phyloP scores from a whole-genome alignment of 1,140 invertebrate genomes.

The Drosophila nikananu region DNA sequence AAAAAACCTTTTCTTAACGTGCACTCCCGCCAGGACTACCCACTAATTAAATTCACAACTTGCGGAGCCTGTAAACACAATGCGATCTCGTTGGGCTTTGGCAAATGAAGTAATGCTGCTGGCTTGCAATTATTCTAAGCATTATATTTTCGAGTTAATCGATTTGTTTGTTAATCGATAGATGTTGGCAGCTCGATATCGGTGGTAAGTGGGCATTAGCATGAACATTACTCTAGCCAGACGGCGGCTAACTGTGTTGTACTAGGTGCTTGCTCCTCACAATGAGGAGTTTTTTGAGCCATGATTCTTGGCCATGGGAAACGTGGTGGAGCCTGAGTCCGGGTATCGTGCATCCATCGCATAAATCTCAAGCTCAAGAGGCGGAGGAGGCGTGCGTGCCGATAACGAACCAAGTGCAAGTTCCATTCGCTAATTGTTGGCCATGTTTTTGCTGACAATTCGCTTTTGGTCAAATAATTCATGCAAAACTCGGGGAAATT shows the following conservation, averaged over 20 bases:
- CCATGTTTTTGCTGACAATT: slow-evolving; percentile 76
- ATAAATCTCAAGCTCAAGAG: slow-evolving; percentile 67
- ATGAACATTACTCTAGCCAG: slow-evolving; percentile 6
- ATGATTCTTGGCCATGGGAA: background rate
- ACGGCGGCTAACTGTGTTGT: slow-evolving; percentile 3
- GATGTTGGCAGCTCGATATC: slow-evolving; percentile 31
- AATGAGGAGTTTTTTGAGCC: background rate
- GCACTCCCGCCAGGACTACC: background rate
- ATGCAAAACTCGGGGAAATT: slow-evolving; percentile 59
- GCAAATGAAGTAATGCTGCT: background rate
- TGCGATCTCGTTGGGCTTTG: background rate
- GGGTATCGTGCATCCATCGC: slow-evolving; percentile 53
- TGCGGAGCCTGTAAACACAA: slow-evolving; percentile 3
- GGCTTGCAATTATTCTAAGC: background rate
- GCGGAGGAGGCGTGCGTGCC: slow-evolving; percentile 59
- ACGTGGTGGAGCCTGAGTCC: too few relatives aligned
- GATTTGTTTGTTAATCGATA: background rate
- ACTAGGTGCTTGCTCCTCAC: slow-evolving; percentile 63
- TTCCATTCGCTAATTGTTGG: slow-evolving; percentile 67
- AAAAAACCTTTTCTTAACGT: background rate
- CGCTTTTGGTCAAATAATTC: slow-evolving; percentile 60
- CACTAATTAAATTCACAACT: slow-evolving; percentile 14
- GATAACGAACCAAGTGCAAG: slow-evolving; percentile 59
- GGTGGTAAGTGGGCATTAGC: slow-evolving; percentile 26
- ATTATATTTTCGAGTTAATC: background rate